Evolutionary conservation across 2,113 vertebrate genomes (phyloP).

Genomic region (Protomyctophum bolini): DNA sequence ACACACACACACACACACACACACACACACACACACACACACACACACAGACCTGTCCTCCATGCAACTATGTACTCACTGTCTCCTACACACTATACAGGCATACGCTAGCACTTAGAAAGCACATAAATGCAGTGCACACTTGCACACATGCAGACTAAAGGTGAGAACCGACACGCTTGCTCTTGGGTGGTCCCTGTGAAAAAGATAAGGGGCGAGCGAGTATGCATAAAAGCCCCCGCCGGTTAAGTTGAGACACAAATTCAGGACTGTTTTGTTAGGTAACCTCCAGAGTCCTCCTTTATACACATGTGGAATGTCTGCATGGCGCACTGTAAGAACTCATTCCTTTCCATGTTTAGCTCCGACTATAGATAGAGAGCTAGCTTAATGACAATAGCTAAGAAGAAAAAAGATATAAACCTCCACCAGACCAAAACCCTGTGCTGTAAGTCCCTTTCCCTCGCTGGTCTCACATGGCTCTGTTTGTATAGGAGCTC

Average conservation of each 20-base stretch:
- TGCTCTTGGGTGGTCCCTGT: slow-evolving; percentile 72
- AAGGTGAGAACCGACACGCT: slow-evolving; percentile 64
- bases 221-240: slow-evolving; percentile 46
- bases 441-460: slow-evolving; percentile 24
- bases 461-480: slow-evolving; percentile 40
- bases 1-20: slow-evolving; percentile 23
- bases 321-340: slow-evolving; percentile 19
- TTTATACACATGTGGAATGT: slow-evolving; percentile 47
- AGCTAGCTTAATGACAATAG: slow-evolving; percentile 59
- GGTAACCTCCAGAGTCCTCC: slow-evolving; percentile 27
- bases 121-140: slow-evolving; percentile 15
- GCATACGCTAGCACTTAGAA: slow-evolving; percentile 31
- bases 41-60: neutral
- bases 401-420: slow-evolving; percentile 34
- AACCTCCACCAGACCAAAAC: slow-evolving; percentile 27
- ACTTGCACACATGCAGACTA: slow-evolving; percentile 39
- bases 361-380: slow-evolving; percentile 49
- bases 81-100: neutral
- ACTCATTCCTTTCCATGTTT: slow-evolving; percentile 47
- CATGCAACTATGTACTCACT: neutral
- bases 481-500: slow-evolving; percentile 48
- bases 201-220: slow-evolving; percentile 58
- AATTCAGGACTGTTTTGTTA: slow-evolving; percentile 49
- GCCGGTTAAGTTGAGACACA: slow-evolving; percentile 37
- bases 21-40: slow-evolving; percentile 23